Percentiles rank a stretch among this genome's conserved stretches.
Evolutionary conservation across 2,113 vertebrate genomes (phyloP).

Genomic region (Python bivittatus): DNA sequence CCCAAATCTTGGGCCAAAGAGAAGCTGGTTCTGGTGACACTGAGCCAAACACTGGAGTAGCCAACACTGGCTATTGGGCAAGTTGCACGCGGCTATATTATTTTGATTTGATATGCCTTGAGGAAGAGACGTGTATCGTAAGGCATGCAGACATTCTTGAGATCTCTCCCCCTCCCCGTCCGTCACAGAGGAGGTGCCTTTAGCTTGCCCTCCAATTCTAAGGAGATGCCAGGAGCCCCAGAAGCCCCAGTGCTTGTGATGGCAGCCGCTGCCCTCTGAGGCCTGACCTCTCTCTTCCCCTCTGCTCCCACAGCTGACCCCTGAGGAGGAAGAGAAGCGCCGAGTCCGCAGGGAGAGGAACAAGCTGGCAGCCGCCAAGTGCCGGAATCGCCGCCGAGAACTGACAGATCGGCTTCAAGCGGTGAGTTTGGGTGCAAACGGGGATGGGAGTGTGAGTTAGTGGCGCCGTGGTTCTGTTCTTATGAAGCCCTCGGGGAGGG

Average conservation of each 20-base stretch:
- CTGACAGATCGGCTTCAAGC: constrained; percentile 93
- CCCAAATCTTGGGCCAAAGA: neutral
- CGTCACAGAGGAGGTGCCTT: neutral
- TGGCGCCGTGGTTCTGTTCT: no score
- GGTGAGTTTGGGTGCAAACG: constrained; percentile 72
- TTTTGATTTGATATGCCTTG: neutral
- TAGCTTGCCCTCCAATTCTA: neutral
- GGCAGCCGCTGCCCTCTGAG: accelerated
- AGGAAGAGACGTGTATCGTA: neutral
- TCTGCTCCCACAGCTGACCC: constrained; percentile 78
- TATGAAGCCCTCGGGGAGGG: neutral
- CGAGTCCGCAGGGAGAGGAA: constrained; percentile 90
- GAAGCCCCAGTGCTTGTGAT: no score
- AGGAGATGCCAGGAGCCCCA: neutral
- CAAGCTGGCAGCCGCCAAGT: constrained; percentile 93
- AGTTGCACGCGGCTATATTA: neutral
- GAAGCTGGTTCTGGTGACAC: neutral
- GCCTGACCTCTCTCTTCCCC: accelerated
- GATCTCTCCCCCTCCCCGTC: neutral
- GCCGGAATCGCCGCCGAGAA: constrained; percentile 90
- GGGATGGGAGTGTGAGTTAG: no score
- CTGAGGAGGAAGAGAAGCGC: constrained; percentile 93
- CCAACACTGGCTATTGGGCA: neutral
- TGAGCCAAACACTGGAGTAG: neutral
- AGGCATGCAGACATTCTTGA: neutral